A percentile compares a stretch with the other conserved stretches of the same genome.
Evolutionary conservation across 2,113 vertebrate species (phyloP).

Genomic region (Misgurnus mizolepis): DNA sequence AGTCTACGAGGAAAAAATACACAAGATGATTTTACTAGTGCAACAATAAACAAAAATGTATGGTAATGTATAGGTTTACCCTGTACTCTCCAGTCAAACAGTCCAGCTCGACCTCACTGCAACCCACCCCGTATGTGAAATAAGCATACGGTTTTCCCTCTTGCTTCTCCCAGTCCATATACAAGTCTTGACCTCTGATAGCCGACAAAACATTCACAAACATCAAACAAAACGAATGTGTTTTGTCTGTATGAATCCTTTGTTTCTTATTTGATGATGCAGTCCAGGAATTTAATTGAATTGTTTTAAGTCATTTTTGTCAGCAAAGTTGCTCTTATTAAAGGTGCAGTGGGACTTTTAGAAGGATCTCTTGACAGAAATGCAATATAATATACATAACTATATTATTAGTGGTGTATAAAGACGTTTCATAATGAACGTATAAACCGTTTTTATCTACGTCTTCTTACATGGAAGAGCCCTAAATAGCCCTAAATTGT

Average conservation of each 20-base stretch:
- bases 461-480: no score
- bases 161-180: constrained; percentile 85
- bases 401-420: no score
- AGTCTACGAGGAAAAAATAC: constrained; percentile 69
- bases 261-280: not conserved
- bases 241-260: not conserved
- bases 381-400: no score
- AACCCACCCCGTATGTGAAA: constrained; percentile 80
- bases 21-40: not conserved
- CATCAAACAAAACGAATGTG: not conserved
- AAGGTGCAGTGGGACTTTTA: no score
- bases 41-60: not conserved
- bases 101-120: constrained; percentile 89
- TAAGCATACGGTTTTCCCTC: constrained; percentile 81
- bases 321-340: no score
- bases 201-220: not conserved
- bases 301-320: no score
- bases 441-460: no score
- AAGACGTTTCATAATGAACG: no score
- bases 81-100: constrained; percentile 88
- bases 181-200: constrained; percentile 76
- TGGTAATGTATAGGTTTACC: constrained; percentile 66
- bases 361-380: no score
- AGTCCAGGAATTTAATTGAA: no score
- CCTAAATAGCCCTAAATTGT: no score